Evolutionary conservation across 2,888 invertebrate species (phyloP), one percentile per base, ranked within the genome.

Genomic region (Myopa testacea): DNA sequence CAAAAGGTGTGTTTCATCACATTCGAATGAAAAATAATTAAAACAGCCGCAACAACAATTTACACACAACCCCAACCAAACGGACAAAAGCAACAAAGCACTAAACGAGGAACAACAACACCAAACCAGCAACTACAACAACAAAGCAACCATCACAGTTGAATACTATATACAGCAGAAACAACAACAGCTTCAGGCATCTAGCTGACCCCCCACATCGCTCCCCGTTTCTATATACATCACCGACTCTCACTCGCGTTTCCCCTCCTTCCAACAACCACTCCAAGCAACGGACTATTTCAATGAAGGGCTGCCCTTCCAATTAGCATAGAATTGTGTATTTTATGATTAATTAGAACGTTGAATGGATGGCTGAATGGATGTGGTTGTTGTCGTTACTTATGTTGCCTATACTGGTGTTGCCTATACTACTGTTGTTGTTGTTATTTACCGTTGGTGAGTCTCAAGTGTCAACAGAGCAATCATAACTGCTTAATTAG

Each of bases 401-500:
- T 19, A 8, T 50, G 26, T 19, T n/a, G 34, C 10, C 26, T 26
- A 26, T 26, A 26, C 26, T 26, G 26, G 26, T 26, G 26, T n/a
- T n/a, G n/a, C n/a, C n/a, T n/a, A n/a, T n/a, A n/a, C 26, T 63
- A 6, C 26, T 63, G 34, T 4, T 63, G 62, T 4, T 63, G 62
- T 7, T 63, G 58, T n/a, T 58, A 4, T 62, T 62, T 26, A 26
- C 3, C 16, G 65, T 34, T 10, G 45, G 16, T 38, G 75, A 69
- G 55, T 55, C 55, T 78, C 70, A 70, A 74, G 74, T 74, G 78
- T 78, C 78, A 78, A 65, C 70, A 38, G 71, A 82, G 80, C 82
- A 85, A 85, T 86, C 85, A 87, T 84, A 87, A 87, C 85, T 84
- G 83, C 85, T 87, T 87, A 87, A 87, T 87, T 87, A 87, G 87